Percentiles rank a stretch among this genome's conserved stretches.
Conservation (phyloP, 2,888 invertebrate genomes). For the Xestia sexstrigata region DNA sequence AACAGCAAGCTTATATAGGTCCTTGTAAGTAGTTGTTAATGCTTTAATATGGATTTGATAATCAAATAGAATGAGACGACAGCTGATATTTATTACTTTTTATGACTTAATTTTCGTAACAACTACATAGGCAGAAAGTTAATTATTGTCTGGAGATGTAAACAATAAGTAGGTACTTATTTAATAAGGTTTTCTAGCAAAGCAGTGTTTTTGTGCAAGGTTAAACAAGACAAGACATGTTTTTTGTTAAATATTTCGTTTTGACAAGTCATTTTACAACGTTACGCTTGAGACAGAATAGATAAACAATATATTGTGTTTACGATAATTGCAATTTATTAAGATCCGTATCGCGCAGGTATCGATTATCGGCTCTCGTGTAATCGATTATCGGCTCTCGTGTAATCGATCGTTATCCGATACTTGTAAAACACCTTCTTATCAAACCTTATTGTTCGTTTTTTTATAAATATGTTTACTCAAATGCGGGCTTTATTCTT, state of each 20-base stretch:
- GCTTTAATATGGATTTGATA: not conserved
- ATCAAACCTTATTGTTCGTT: slow-evolving; percentile 58
- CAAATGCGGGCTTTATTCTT: slow-evolving; percentile 16
- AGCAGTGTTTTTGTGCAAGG: not conserved
- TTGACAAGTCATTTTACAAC: not conserved
- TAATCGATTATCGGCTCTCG: slow-evolving; percentile 71
- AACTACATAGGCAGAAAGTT: not conserved
- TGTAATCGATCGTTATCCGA: slow-evolving; percentile 72
- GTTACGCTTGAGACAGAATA: slow-evolving; percentile 5
- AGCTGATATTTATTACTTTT: not conserved
- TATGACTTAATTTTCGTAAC: not conserved
- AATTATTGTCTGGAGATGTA: not conserved
- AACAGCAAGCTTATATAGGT: not conserved
- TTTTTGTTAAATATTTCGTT: slow-evolving; percentile 9
- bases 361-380: slow-evolving; percentile 68
- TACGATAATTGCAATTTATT: slow-evolving; percentile 63
- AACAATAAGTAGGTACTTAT: not conserved
- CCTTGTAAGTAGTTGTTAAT: not conserved
- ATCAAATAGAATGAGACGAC: not conserved
- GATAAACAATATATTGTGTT: slow-evolving; percentile 58
- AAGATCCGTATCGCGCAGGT: slow-evolving; percentile 66
- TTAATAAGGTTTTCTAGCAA: not conserved
- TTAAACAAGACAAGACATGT: not conserved
- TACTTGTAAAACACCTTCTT: slow-evolving; percentile 72
- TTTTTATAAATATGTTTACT: slow-evolving; percentile 24